Evolutionary conservation across 2,888 invertebrate genomes (phyloP).

Genomic region (Drosophila koepferae): DNA sequence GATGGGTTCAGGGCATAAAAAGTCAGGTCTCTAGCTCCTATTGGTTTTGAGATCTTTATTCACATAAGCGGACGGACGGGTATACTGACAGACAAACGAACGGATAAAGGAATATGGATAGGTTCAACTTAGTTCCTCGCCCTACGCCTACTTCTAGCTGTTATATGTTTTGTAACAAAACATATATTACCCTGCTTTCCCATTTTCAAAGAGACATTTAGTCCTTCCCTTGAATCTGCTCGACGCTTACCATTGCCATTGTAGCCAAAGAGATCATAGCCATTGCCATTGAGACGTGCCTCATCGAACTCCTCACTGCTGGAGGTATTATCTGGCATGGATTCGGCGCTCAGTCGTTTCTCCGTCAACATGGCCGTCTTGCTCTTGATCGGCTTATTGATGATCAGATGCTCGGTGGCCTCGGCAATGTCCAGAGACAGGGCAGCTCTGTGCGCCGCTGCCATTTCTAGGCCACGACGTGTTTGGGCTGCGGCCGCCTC

Average conservation of each 20-base stretch:
- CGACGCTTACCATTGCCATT: conserved; percentile 58
- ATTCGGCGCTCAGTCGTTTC: conserved; percentile 70
- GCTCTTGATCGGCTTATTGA: conserved; percentile 62
- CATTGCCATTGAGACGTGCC: conserved; percentile 67
- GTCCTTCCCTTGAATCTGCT: no score
- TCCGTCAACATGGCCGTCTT: conserved; percentile 72
- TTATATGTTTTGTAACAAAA: neutral
- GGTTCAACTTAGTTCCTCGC: neutral
- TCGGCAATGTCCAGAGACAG: conserved; percentile 71
- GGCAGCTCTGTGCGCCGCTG: conserved; percentile 86
- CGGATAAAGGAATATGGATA: no score
- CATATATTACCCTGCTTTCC: neutral
- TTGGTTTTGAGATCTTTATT: no score
- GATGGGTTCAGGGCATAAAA: no score
- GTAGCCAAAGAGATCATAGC: conserved; percentile 68
- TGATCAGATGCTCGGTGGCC: conserved; percentile 55
- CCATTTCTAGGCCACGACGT: conserved; percentile 89
- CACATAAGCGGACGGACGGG: no score
- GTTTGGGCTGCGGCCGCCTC: conserved; percentile 87
- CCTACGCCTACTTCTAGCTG: neutral
- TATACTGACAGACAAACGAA: no score
- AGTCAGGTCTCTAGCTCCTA: no score
- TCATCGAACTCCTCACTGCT: conserved; percentile 76
- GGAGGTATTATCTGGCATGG: conserved; percentile 74
- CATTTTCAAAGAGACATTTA: neutral